Evolutionary conservation across 1,140 invertebrate genomes (phyloP).

Genomic region (Drosophila ohnishii): DNA sequence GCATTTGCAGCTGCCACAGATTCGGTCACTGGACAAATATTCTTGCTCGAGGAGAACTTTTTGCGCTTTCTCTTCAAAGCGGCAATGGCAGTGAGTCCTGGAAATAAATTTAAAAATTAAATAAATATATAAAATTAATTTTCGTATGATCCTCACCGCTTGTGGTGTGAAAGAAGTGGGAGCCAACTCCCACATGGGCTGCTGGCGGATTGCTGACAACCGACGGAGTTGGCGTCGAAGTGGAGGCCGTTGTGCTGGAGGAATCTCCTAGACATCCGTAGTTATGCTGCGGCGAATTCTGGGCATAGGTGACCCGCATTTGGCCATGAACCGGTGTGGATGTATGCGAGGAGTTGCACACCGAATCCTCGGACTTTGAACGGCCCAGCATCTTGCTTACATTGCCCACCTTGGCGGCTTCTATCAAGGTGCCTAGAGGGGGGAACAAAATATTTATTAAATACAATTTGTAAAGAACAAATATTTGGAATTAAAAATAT

Average conservation of each 20-base stretch:
- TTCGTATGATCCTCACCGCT: slow-evolving; percentile 42
- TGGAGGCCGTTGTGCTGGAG: neutral
- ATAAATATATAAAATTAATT: neutral
- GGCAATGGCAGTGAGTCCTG: slow-evolving; percentile 86
- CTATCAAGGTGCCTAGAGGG: slow-evolving; percentile 88
- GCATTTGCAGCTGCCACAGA: slow-evolving; percentile 72
- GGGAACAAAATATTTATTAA: neutral
- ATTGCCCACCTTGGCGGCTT: slow-evolving; percentile 91
- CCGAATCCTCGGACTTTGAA: slow-evolving; percentile 91
- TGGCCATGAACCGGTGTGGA: slow-evolving; percentile 73
- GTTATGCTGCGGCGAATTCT: slow-evolving; percentile 62
- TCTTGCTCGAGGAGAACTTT: slow-evolving; percentile 90
- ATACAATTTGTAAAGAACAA: neutral
- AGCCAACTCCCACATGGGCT: slow-evolving; percentile 50
- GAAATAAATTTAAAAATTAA: neutral
- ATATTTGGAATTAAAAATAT: neutral
- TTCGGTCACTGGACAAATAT: slow-evolving; percentile 85
- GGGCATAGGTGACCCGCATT: slow-evolving; percentile 73
- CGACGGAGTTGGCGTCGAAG: slow-evolving; percentile 14
- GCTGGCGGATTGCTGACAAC: slow-evolving; percentile 15
- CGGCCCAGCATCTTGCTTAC: slow-evolving; percentile 90
- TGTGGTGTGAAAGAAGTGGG: slow-evolving; percentile 78
- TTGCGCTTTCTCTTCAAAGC: slow-evolving; percentile 90
- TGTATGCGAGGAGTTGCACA: slow-evolving; percentile 86
- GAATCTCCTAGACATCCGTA: slow-evolving; percentile 50